These are phyloP conservation scores for Progne subis DNA, from an alignment of 2,113 vertebrate genomes.

Conservation along the genomic window DNA sequence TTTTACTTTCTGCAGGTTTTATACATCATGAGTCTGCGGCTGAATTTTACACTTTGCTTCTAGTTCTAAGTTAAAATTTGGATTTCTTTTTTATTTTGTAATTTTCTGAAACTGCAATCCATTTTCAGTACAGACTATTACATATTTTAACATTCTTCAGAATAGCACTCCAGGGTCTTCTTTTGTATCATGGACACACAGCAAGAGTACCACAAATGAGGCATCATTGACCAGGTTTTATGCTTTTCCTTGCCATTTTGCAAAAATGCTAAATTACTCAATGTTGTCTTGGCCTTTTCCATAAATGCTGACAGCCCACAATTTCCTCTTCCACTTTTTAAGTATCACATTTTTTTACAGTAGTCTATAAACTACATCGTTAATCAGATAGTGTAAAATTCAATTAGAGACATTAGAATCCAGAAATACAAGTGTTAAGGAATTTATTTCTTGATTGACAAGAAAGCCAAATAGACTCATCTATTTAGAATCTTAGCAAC, in stretches of 20 bases:
- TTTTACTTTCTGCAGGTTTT: not conserved
- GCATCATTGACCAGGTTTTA: constrained; percentile 44
- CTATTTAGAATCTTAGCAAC: constrained; percentile 85
- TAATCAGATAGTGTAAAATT: constrained; percentile 85
- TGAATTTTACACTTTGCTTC: not conserved
- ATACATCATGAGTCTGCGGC: not conserved
- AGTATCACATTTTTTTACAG: constrained; percentile 72
- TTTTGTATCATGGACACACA: constrained; percentile 9
- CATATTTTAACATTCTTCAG: constrained; percentile 5
- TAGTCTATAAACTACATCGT: constrained; percentile 78
- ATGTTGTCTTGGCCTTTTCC: constrained; percentile 62
- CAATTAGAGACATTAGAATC: constrained; percentile 84
- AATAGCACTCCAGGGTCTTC: not conserved
- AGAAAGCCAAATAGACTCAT: constrained; percentile 84
- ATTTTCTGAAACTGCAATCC: constrained; percentile 8
- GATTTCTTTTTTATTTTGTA: not conserved
- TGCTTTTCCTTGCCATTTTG: not conserved
- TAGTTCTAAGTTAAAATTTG: constrained; percentile 4
- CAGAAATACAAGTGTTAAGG: constrained; percentile 86
- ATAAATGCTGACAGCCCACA: constrained; percentile 71
- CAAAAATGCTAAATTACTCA: constrained; percentile 53
- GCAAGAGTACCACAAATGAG: constrained; percentile 23
- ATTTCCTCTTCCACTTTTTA: constrained; percentile 72
- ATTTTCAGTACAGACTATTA: not conserved
- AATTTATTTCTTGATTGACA: constrained; percentile 87